phyloP scores from a whole-genome alignment of 2,888 invertebrate species.

The Chloroclystis v-ata region DNA sequence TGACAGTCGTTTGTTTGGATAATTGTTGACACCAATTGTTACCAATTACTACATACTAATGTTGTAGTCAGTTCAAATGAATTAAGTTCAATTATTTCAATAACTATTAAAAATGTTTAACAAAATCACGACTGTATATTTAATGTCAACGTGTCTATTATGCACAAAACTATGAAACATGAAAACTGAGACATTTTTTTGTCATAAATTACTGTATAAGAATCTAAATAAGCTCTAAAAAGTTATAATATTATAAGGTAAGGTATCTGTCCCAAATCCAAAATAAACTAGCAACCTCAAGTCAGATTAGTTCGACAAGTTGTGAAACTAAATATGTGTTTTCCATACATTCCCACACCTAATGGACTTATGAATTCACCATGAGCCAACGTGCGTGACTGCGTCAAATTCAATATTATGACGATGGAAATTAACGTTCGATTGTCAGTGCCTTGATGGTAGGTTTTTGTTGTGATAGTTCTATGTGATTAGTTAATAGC shows the following conservation, averaged over 20 bases:
- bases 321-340: too few relatives aligned
- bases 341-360: background rate
- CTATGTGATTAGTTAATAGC: background rate
- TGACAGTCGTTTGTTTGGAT: slow-evolving; percentile 1
- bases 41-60: background rate
- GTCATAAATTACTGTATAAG: too few relatives aligned
- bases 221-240: too few relatives aligned
- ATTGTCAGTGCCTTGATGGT: background rate
- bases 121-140: too few relatives aligned
- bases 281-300: too few relatives aligned
- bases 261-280: too few relatives aligned
- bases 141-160: too few relatives aligned
- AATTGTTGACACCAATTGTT: background rate
- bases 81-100: background rate
- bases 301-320: background rate
- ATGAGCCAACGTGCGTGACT: slow-evolving; percentile 15
- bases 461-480: background rate
- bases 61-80: background rate
- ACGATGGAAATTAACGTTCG: slow-evolving; percentile 1
- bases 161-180: too few relatives aligned
- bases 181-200: too few relatives aligned
- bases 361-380: slow-evolving; percentile 24
- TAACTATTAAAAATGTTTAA: background rate
- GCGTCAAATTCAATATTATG: slow-evolving; percentile 5
- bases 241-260: too few relatives aligned